Evolutionary conservation across 2,888 invertebrate species (phyloP), one percentile per base, ranked within the genome.

Genomic region (Crocallis elinguaria): DNA sequence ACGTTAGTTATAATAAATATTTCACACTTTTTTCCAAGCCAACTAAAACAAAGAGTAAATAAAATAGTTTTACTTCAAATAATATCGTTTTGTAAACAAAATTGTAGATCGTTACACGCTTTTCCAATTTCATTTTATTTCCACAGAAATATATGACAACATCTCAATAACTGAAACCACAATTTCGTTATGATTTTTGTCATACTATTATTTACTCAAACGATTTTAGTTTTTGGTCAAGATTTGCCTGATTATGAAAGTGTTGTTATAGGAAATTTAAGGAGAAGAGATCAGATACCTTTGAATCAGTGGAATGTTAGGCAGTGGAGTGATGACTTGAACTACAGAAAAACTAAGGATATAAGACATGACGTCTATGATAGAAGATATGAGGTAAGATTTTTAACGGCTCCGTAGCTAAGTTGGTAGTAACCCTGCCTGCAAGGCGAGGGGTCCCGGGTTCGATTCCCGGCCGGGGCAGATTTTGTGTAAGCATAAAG

Each of bases 261-360:
- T 16, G 7, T 57, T 4, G 23, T 65, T 0, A 49, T 62, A 30
- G 60, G 57, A 2, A 64, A 55, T 38, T 35, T 66, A 0, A 50
- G 30, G 32, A 64, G 43, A 27, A 46, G 66, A 14, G 60, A 53
- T 0, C 58, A 59, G 42, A 56, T 59, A 39, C 64, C 66, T 0
- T 43, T 66, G 0, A 43, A 38, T 9, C 37, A 38, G 6, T 52
- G 49, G 8, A 51, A 49, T 9, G 51, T 54, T 46, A 51, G 54
- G 21, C 42, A 29, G 23, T 25, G 52, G 13, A 48, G 38, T 7
- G 21, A 29, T 0, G 43, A 62, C 13, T 43, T 66, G 14, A 60
- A 44, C 35, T 67, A 67, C 37, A 55, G 67, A 17, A 57, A 36
- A 21, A 62, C 63, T 8, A 64, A 44, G 32, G 62, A 65, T 30